Percentiles rank a stretch among this genome's conserved stretches.
These are phyloP conservation scores for Cephus pygmeus DNA, from an alignment of 2,888 invertebrate genomes.

Conservation along the genomic window DNA sequence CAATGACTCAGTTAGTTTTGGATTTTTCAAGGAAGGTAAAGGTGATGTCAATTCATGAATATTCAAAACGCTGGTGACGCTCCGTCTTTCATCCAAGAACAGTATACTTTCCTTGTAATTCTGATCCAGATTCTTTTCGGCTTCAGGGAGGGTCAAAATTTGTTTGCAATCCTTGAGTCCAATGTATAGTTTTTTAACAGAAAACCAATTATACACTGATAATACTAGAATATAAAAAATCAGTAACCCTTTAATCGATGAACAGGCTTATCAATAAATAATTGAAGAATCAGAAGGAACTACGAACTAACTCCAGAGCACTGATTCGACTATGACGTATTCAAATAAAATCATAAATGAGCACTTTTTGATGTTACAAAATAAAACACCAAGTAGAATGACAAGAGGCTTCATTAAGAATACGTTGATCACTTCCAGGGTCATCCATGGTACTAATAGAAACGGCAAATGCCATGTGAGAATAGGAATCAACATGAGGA, in stretches of 20 bases:
- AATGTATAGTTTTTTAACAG: neutral
- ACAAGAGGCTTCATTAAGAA: slow-evolving; percentile 23
- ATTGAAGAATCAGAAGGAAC: neutral
- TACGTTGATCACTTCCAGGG: slow-evolving; percentile 49
- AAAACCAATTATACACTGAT: neutral
- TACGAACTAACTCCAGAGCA: slow-evolving; percentile 37
- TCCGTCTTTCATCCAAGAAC: slow-evolving; percentile 16
- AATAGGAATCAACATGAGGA: slow-evolving; percentile 54
- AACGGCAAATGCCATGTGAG: slow-evolving; percentile 48
- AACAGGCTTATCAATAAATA: neutral
- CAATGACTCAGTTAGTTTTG: slow-evolving; percentile 34
- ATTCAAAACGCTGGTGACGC: slow-evolving; percentile 31
- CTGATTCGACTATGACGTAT: slow-evolving; percentile 36
- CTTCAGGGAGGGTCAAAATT: neutral
- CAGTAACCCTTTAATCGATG: neutral
- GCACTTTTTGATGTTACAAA: slow-evolving; percentile 2
- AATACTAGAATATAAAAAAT: neutral
- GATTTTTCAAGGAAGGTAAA: slow-evolving; percentile 11
- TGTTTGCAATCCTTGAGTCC: neutral
- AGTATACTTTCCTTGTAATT: neutral
- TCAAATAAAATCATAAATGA: slow-evolving; percentile 38
- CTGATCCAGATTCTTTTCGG: neutral
- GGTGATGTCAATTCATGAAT: slow-evolving; percentile 20
- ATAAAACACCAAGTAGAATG: slow-evolving; percentile 1
- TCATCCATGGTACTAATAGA: slow-evolving; percentile 55